These are phyloP conservation scores for Manduca sexta DNA, from an alignment of 1,140 invertebrate genomes.

Conservation along the genomic window DNA sequence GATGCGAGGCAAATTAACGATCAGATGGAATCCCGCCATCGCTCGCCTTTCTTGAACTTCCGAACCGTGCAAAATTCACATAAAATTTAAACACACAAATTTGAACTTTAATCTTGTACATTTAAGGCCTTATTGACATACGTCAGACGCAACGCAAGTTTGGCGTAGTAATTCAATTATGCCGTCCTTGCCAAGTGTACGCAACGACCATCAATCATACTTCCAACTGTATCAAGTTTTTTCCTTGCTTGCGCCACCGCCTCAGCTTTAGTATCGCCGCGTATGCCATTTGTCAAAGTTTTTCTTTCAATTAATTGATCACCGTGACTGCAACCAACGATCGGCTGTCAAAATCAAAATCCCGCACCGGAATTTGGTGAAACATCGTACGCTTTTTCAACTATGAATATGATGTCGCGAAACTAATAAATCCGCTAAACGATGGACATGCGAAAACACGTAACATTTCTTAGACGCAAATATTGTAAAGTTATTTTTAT, in stretches of 20 bases:
- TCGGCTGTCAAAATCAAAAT: too few species aligned
- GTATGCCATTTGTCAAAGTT: slow-evolving; percentile 52
- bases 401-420: too few species aligned
- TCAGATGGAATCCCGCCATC: slow-evolving; percentile 43
- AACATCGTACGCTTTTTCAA: too few species aligned
- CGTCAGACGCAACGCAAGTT: not conserved
- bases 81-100: not conserved
- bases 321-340: slow-evolving; percentile 24
- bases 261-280: slow-evolving; percentile 43
- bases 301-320: slow-evolving; percentile 52
- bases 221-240: slow-evolving; percentile 68
- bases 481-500: not conserved
- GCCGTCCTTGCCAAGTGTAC: slow-evolving; percentile 35
- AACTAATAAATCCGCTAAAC: too few species aligned
- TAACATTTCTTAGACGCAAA: too few species aligned
- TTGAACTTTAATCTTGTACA: not conserved
- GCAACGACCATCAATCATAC: slow-evolving; percentile 56
- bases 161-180: slow-evolving; percentile 56
- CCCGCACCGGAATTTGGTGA: too few species aligned
- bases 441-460: too few species aligned
- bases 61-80: slow-evolving; percentile 8
- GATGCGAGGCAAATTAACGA: slow-evolving; percentile 57
- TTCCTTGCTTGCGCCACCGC: slow-evolving; percentile 41
- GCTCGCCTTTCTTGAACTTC: slow-evolving; percentile 26
- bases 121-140: too few species aligned